Evolutionary conservation across 2,113 vertebrate species (phyloP).

Genomic region (Tretioscincus oriximinensis): DNA sequence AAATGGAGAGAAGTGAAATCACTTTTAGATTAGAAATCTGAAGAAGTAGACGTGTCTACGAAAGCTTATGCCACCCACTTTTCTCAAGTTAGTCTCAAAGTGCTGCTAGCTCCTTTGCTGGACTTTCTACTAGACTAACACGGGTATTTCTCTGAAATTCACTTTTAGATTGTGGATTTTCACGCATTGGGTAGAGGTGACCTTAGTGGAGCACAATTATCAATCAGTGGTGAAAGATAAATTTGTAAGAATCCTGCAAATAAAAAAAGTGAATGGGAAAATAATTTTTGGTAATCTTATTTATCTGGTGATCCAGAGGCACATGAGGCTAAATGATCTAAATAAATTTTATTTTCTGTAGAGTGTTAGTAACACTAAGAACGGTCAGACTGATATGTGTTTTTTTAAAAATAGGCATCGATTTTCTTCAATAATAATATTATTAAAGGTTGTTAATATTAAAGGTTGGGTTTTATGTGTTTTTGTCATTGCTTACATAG

Average conservation of each 20-base stretch:
- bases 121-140: too few relatives aligned
- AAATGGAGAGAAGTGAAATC: too few relatives aligned
- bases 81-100: too few relatives aligned
- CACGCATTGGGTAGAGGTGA: too few relatives aligned
- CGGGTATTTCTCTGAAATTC: too few relatives aligned
- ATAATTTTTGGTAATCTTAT: too few relatives aligned
- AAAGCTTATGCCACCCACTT: too few relatives aligned
- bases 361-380: neutral
- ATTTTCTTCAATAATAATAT: neutral
- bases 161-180: too few relatives aligned
- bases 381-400: neutral
- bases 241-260: neutral
- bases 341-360: neutral
- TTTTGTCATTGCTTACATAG: neutral
- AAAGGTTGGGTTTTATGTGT: neutral
- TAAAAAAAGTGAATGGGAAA: neutral
- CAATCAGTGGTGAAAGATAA: neutral
- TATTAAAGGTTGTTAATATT: neutral
- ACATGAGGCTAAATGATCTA: neutral
- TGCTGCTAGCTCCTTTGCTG: too few relatives aligned
- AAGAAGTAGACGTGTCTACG: too few relatives aligned
- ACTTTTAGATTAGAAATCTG: too few relatives aligned
- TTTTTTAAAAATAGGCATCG: constrained; percentile 3
- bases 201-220: neutral
- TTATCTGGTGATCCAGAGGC: neutral